Base-by-base conservation (phyloP, 2,888 invertebrate genomes). In the Diplolepis rosae region DNA sequence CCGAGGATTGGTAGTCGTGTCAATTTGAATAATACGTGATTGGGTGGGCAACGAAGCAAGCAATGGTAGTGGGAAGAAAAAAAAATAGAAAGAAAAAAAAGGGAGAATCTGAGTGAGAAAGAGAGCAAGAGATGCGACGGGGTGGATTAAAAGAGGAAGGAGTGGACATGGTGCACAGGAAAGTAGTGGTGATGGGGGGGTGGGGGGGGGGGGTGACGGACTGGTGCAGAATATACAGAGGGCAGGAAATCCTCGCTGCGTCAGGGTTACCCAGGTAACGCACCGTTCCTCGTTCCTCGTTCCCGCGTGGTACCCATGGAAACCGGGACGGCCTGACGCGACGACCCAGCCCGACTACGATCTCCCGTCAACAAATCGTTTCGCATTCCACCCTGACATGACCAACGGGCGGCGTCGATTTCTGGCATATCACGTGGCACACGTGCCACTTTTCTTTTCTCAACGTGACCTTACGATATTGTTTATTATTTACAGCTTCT, bases 261-360 rank as follows among this genome's bases (percentile, higher is more conserved):
- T 69, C 74, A 77, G 78, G 80, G 82, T 85, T 83, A 81, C 84
- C 84, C 85, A 85, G 85, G 84, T 84, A 84, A 84, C 85, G 81
- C 82, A 81, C 80, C 80, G n/a, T n/a, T n/a, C n/a, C n/a, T n/a
- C n/a, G n/a, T n/a, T n/a, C n/a, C n/a, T n/a, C n/a, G n/a, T n/a
- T n/a, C n/a, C n/a, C n/a, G 80, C 82, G 77, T 75, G 81, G 84
- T 84, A 84, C 82, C 84, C 82, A 84, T 84, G 83, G 84, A 79
- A 84, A 84, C 83, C 82, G 76, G 68, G 30, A 30, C 9, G 48
- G 45, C 22, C 27, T 22, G 48, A 65, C 65, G 22, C 30, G 48
- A 65, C 65, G 22, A 39, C 35, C 35, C 65, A 52, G 71, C 66
- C 76, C 75, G 76, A 75, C 78, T 80, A 77, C 78, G 79, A 80